Evolutionary conservation across 2,113 vertebrate genomes (phyloP), one percentile per base, ranked within the genome.

Genomic region (Rhineura floridana): DNA sequence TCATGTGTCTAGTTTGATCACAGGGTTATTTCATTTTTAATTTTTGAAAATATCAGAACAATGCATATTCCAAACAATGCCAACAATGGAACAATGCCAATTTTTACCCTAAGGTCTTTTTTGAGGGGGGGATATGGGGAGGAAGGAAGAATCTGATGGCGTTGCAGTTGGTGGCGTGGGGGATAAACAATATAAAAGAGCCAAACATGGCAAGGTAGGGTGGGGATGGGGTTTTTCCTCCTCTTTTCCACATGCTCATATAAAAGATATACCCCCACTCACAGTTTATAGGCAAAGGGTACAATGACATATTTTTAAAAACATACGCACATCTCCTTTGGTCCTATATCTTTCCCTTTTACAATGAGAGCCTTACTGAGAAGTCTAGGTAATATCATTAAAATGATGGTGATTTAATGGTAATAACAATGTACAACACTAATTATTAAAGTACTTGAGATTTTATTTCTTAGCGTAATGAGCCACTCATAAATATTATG

Each of bases 391-490:
- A 48, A 48, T 62, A 23, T 42, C 7, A 44, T 81, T 48, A 81
- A 48, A 80, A 33, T 36, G 42, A 63, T 63, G n/a, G n/a, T n/a
- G n/a, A 33, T 63, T 44, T 80, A 62, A 80, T 73, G 33, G 69
- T 72, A 48, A 72, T 62, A 81, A 25, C 75, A 72, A n/a, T 84
- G 39, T 59, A 30, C 48, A 48, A 6, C 46, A 42, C 36, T 65
- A 88, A 86, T 42, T 90, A 30, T 21, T 87, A 62, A 0, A 46
- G 85, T 15, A 87, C 23, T 59, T 88, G 33, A 88, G 11, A 76
- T 73, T 90, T 46, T 73, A 85, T 85, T 55, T 52, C 15, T 62
- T 67, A 92, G 28, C 84, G 9, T 65, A 75, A 82, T 84, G 86
- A 81, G 84, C n/a, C 1, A 76, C 82, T 78, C 3, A 36, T 2